Evolutionary conservation across 92 coral and sea anemone genomes (phyloP).

Genomic region (Porites rus): DNA sequence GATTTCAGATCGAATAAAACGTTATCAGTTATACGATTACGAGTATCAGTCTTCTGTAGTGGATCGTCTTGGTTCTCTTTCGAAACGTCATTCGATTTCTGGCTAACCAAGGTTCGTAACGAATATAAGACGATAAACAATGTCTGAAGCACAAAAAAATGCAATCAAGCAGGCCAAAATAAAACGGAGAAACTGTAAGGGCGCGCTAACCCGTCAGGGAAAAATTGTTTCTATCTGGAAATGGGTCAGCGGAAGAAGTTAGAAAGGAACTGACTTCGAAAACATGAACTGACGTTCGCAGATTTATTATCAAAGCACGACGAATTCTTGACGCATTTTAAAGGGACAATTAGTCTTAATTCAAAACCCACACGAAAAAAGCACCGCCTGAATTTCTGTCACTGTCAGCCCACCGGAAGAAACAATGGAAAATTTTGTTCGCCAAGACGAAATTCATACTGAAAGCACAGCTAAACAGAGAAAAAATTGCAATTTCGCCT

Average conservation of each 20-base stretch:
- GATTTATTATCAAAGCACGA: slow-evolving; percentile 20
- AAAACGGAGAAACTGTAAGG: slow-evolving; percentile 51
- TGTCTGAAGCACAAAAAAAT: slow-evolving; percentile 13
- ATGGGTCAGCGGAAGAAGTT: no score
- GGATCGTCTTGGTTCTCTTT: no score
- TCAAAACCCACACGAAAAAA: neutral
- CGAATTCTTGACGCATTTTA: slow-evolving; percentile 4
- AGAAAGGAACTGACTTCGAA: no score
- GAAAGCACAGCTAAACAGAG: slow-evolving; percentile 28
- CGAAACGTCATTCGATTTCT: slow-evolving; percentile 56
- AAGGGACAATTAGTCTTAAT: neutral
- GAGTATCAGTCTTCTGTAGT: no score
- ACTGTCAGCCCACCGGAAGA: neutral
- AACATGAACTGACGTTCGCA: slow-evolving; percentile 8
- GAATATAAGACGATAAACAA: slow-evolving; percentile 35
- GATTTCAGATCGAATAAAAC: no score
- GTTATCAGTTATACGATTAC: no score
- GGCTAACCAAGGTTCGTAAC: slow-evolving; percentile 42
- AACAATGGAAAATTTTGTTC: neutral
- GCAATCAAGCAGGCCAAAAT: slow-evolving; percentile 53
- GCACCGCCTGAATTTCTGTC: neutral
- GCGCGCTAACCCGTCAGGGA: slow-evolving; percentile 48
- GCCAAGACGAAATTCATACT: slow-evolving; percentile 25
- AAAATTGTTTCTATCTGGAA: slow-evolving; percentile 34
- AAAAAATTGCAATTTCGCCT: slow-evolving; percentile 7